Evolutionary conservation across 1,140 invertebrate genomes (phyloP), one percentile per base, ranked within the genome.

Genomic region (Berghia stephanieae): DNA sequence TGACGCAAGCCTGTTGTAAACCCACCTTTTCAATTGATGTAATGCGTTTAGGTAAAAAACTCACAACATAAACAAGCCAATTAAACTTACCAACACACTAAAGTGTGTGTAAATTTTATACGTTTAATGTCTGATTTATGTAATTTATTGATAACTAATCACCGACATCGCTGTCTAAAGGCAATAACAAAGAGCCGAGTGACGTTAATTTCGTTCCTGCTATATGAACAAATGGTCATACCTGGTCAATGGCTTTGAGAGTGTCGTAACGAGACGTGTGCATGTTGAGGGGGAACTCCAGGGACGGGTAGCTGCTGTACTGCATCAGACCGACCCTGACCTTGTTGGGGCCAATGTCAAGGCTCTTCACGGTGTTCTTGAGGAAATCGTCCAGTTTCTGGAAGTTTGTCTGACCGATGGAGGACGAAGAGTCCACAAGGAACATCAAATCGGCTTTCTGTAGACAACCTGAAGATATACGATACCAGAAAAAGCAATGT

Each of bases 351-450:
- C 79, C 84, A 13, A 86, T 71, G 60, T 84, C 78, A 5, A 86
- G 40, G 43, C 81, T 81, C n/a, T 76, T 71, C 16, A 81, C 80
- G 42, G 81, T 75, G 66, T 80, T 73, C 77, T 86, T 86, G 24
- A 86, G 44, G 77, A 86, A 86, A 44, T 83, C 81, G 71, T 85
- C 82, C 44, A 85, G 69, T 79, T 84, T 86, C 31, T 81, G 79
- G 79, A 86, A 86, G 77, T 85, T 86, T 36, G 66, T 72, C 38
- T 70, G 60, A 16, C 83, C 84, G 40, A 86, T 82, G 44, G 82
- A 86, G 42, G 79, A 79, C 18, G 85, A 86, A 4, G 84, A 85
- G 68, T 86, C 85, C 16, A 86, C 76, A 66, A 86, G 74, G 78
- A 86, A 86, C 0, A 83, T 82, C 40, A 86, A 42, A 73, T 86